Evolutionary conservation across 92 coral and sea anemone genomes (phyloP), one percentile per base, ranked within the genome.

Genomic region (Epizoanthus fatuus): DNA sequence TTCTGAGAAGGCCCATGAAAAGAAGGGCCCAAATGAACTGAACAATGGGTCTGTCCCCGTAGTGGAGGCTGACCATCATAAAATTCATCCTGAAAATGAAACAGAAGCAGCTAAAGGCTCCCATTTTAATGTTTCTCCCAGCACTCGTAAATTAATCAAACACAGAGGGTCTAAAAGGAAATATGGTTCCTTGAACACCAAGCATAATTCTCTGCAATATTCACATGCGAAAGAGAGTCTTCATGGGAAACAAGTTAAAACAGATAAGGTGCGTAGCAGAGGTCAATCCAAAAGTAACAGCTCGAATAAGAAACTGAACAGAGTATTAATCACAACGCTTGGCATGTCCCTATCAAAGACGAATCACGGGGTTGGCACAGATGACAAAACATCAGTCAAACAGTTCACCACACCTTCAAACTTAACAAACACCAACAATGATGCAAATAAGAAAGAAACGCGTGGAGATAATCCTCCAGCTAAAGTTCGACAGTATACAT

Each of bases 51-150:
- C 15, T 19, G 15, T 3, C 40, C 58, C 82, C 3, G 42, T 44
- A 4, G 44, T 62, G 3, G 70, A 59, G 29, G 82, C 82, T 1
- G 82, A 77, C 55, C 82, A 77, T 60, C 70, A 77, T 77, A 22
- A 0, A 19, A 64, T 77, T 6, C 17, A 10, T 11, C 63, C 57
- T 1, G 3, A 2, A 40, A 59, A 40, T 1, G 13, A 15, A 8
- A n/a, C 52, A 40, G 37, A 16, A 19, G 20, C 45, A 8, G 19
- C 66, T 7, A 32, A 56, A 37, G 42, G 7, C 4, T 56, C 67
- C 2, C 22, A 42, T 6, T 42, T 11, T 3, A 75, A 56, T 7
- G 53, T 10, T 49, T 49, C 14, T 49, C 14, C 53, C 0, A 7
- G 12, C 14, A 49, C 53, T 49, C 13, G 13, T 49, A 49, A 49